Evolutionary conservation across 2,888 invertebrate species (phyloP), one percentile per base, ranked within the genome.

Genomic region (Boloria euphrosyne): DNA sequence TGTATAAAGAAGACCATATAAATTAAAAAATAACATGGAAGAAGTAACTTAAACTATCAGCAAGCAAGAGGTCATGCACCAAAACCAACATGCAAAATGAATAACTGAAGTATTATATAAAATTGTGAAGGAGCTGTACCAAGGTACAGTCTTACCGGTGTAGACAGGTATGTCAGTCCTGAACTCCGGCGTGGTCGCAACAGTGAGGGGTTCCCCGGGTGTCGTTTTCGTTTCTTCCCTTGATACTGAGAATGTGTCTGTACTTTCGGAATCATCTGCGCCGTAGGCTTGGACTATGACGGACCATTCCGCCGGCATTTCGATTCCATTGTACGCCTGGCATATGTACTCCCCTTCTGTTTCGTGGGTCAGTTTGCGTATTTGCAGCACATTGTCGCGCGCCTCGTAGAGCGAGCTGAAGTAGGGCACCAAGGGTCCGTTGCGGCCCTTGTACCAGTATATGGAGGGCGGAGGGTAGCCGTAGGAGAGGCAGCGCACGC

Each of bases 341-440:
- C 98, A 98, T 6, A 95, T 96, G 88, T 98, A 98, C 59, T 95
- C 93, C 4, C 98, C 98, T 62, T 97, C 93, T 77, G 96, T 96
- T 6, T 94, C 93, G 18, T 95, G 78, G 46, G 94, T 93, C 14
- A 98, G 94, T 1, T 94, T 90, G 62, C 95, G 93, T 78, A 98
- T 96, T 68, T 95, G 93, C 54, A 98, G 92, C 1, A 96, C 94
- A 83, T 95, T 95, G 76, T 96, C 97, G 68, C 95, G 93, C 71
- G 96, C 95, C 80, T 97, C 96, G 82, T 94, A 96, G 62, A 93
- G 88, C 16, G 93, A 89, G 69, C 95, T 95, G 74, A 93, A 93
- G 73, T 95, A 89, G 0, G 97, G 97, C 68, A 98, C 93, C 93
- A 96, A 95, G 54, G 93, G 91, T 27, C 95, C 94, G 62, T 93